These are phyloP conservation scores for Cyanoliseus patagonus DNA, from an alignment of 2,113 vertebrate genomes.

Conservation along the genomic window DNA sequence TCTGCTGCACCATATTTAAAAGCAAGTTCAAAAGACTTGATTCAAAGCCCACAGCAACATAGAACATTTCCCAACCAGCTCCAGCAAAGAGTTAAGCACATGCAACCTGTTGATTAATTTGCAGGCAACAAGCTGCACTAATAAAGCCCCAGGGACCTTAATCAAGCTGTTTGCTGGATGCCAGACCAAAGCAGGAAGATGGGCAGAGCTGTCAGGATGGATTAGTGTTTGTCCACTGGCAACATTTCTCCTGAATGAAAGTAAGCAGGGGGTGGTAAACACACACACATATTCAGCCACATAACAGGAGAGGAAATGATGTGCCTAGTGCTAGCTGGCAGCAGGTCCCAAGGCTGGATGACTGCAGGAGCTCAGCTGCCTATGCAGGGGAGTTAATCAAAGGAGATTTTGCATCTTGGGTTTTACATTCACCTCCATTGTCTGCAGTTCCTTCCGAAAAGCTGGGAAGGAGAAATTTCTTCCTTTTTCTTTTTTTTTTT, in stretches of 20 bases:
- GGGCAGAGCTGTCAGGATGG: slow-evolving; percentile 59
- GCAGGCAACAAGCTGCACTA: slow-evolving; percentile 52
- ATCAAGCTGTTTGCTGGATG: slow-evolving; percentile 57
- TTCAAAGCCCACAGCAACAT: not conserved
- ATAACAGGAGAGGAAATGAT: not conserved
- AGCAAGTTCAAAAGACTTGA: not conserved
- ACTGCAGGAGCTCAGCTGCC: not conserved
- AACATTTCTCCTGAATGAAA: slow-evolving; percentile 13
- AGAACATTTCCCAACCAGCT: not conserved
- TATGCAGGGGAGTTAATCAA: not conserved
- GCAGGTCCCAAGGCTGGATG: not conserved
- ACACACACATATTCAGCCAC: not conserved
- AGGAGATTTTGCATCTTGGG: not conserved
- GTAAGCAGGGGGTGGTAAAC: not conserved
- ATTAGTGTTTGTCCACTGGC: slow-evolving; percentile 46
- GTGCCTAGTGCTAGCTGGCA: not conserved
- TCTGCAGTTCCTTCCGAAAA: not conserved
- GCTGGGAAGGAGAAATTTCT: not conserved
- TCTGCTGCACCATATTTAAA: not conserved
- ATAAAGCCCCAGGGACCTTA: slow-evolving; percentile 36
- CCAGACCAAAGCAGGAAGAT: slow-evolving; percentile 48
- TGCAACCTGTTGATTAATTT: slow-evolving; percentile 62
- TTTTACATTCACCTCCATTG: not conserved
- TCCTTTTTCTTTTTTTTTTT: not conserved
- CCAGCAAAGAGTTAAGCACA: slow-evolving; percentile 42